phyloP scores from a whole-genome alignment of 2,797 vertebrate genomes.

The Myiotriccus ornatus region DNA sequence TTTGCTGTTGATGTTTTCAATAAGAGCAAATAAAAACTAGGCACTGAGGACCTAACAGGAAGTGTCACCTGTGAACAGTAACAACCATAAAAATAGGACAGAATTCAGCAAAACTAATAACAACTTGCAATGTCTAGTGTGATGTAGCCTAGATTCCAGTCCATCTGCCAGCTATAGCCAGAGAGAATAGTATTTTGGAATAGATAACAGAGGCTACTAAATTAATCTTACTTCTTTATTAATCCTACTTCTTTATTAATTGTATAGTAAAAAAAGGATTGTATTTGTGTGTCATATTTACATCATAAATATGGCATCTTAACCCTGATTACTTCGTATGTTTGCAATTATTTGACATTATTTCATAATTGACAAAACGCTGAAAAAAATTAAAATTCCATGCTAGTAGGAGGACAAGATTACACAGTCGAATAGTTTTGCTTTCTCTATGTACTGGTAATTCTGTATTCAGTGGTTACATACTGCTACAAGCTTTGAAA shows the following conservation, averaged over 20 bases:
- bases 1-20: not conserved
- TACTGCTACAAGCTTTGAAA: not conserved
- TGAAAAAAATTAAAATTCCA: not conserved
- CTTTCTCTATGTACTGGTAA: not conserved
- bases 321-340: not conserved
- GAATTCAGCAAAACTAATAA: not conserved
- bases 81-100: not conserved
- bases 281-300: not conserved
- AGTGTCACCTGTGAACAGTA: not conserved
- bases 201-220: not conserved
- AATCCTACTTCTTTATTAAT: not conserved
- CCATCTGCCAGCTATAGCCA: not conserved
- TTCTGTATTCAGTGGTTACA: not conserved
- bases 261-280: not conserved
- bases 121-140: not conserved
- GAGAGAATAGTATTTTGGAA: not conserved
- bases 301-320: not conserved
- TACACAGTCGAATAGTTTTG: not conserved
- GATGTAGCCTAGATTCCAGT: not conserved
- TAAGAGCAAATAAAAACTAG: not conserved
- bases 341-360: not conserved
- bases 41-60: not conserved
- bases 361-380: not conserved
- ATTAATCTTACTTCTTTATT: not conserved
- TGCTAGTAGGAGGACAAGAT: not conserved